Base-by-base conservation (phyloP, 1,140 invertebrate genomes). In the Scaptodrosophila lebanonensis region DNA sequence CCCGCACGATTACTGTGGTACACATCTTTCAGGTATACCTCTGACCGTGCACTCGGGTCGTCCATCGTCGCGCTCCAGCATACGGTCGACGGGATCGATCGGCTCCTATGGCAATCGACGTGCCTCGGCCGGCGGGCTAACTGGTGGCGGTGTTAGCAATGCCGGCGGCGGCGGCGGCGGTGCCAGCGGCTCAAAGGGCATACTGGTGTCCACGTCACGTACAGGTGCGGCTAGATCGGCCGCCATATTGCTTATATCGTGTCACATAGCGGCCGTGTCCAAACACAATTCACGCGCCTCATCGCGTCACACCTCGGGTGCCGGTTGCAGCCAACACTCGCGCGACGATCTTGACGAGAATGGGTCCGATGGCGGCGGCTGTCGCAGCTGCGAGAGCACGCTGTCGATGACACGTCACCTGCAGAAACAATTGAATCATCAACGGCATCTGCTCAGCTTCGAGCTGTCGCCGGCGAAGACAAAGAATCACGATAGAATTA, bases 241-340 rank as follows among this genome's bases (percentile, higher is more conserved):
- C 87, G 93, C 93, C 92, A 94, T 95, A 92, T 93, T 95, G 92
- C 92, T 95, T 89, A 94, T 94, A 90, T 94, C 93, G 89, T 94
- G 92, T 89, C 93, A 93, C 89, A 91, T 93, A 79, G 89, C 90
- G 88, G 89, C 90, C 47, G 64, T 86, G 50, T 82, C 82, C 16
- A 86, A 87, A 84, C 83, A 86, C 59, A 82, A 82, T 65, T 71
- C 67, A 35, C 75, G 64, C 33, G 67, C 69, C 53, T 71, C 82
- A 57, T 84, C 79, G 67, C 84, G 79, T 57, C 83, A 85, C 39
- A 85, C 83, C 42, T 85, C 77, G 43, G 83, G 83, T 52, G 83
- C 83, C 52, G 83, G 83, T 27, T 83, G 83, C 70, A 85, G 83
- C 62, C 79, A 85, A 56, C 84, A 85, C 45, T 85, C 83, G 60